A percentile compares a stretch with the other conserved stretches of the same genome.
Conservation (phyloP, 2,113 vertebrate genomes). For the Eurystomus gularis region DNA sequence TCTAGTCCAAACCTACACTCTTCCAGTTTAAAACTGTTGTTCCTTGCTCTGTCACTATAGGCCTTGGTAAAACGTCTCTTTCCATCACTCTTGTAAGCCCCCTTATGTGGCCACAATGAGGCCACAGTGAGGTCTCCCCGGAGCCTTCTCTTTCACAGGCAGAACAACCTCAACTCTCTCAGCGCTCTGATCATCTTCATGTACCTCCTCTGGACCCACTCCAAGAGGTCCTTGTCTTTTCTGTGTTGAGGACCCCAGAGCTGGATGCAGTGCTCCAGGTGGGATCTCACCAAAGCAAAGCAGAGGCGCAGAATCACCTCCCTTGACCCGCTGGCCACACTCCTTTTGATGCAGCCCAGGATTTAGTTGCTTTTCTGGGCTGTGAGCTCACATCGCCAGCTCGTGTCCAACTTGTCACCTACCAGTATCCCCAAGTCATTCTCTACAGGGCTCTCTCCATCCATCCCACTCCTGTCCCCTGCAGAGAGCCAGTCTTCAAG, state of each 20-base stretch:
- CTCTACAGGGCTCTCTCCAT: background rate
- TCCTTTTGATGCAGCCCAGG: no score
- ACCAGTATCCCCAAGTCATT: no score
- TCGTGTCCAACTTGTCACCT: no score
- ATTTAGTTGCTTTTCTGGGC: no score
- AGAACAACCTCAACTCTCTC: background rate
- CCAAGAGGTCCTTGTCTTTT: background rate
- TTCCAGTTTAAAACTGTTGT: no score
- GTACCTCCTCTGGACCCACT: background rate
- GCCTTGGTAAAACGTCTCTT: no score
- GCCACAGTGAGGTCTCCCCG: background rate
- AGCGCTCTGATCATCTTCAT: rapidly evolving
- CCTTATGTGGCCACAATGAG: no score
- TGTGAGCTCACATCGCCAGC: rapidly evolving
- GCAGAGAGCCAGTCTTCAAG: background rate
- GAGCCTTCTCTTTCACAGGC: background rate
- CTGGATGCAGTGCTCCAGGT: background rate
- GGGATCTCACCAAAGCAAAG: background rate
- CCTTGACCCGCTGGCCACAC: background rate
- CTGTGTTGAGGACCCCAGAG: background rate
- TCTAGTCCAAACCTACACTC: no score
- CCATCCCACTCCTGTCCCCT: background rate
- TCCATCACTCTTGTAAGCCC: no score
- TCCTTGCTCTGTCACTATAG: no score
- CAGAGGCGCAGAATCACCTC: background rate